Conservation (phyloP, 2,113 vertebrate genomes). For the Perca flavescens region DNA sequence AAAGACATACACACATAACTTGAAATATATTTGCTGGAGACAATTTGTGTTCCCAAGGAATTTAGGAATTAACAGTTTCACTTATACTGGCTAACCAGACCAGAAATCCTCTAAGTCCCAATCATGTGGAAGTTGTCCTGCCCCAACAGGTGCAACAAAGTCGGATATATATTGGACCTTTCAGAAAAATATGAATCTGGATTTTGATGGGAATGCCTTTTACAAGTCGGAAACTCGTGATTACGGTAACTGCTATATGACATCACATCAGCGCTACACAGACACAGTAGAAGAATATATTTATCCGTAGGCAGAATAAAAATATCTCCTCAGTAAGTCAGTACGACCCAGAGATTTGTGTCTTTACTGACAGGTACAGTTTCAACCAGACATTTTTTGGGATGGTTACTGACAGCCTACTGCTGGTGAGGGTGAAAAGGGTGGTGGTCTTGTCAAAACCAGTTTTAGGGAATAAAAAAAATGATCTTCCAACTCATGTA, state of each 20-base stretch:
- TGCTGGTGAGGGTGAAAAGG: background rate
- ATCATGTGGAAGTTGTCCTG: too few relatives aligned
- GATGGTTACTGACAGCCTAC: too few relatives aligned
- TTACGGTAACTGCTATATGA: background rate
- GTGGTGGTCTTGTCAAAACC: background rate
- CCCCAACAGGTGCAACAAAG: too few relatives aligned
- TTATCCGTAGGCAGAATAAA: background rate
- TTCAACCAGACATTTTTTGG: constrained; percentile 34
- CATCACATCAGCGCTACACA: background rate
- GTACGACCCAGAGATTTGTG: background rate
- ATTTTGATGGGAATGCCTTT: background rate
- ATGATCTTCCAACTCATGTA: background rate
- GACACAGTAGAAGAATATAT: background rate
- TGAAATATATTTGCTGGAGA: too few relatives aligned
- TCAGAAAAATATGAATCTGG: background rate
- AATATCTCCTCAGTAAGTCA: background rate
- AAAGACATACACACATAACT: background rate
- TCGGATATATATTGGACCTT: background rate
- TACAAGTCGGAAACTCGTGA: background rate
- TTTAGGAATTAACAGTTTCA: background rate
- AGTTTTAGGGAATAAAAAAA: background rate
- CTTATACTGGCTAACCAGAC: too few relatives aligned
- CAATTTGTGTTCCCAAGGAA: background rate
- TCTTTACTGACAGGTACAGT: constrained; percentile 2
- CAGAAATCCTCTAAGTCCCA: too few relatives aligned